Base-by-base conservation (phyloP, 2,888 invertebrate species). In the Dorcus hopei region DNA sequence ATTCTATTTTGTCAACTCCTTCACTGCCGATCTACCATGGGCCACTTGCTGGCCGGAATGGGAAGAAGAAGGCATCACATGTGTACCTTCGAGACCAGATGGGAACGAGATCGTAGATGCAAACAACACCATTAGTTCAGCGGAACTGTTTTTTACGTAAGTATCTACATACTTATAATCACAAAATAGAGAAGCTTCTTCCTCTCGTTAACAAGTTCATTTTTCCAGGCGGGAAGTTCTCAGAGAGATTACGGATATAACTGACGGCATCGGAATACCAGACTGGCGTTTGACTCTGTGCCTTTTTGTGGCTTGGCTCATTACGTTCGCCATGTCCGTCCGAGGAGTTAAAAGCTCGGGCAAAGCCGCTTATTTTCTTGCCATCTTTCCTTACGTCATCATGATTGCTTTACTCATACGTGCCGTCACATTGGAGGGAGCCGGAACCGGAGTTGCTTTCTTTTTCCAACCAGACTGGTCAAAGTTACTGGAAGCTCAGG, bases 301-400 rank as follows among this genome's bases (percentile, higher is more conserved):
- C 54, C 79, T 93, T 7, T 74, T 89, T 1, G 79, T 80, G 1
- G 82, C 90, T 0, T 92, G 91, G 91, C 52, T 85, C 3, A 73
- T 86, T 1, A 85, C 90, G 39, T 90, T 88, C 70, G 65, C 85
- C 3, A 86, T 90, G 52, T 85, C 90, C 48, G 81, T 87, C 11
- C 85, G 83, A 62, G 91, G 91, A 7, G 89, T 91, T 0, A 87
- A 87, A 75, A 89, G 89, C 70, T 87, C 90, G 0, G 91, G 92
- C 48, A 91, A 91, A 76, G 90, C 87, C 0, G 87, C 94, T 0
- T 95, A 95, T 77, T 91, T 95, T 76, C 86, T 95, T n/a, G 95
- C 95, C 0, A 76, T 94, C 1, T 93, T 93, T 74, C 93, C 93
- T 0, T 92, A 91, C 70, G 82, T 90, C 5, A 86, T 94, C 52